These are phyloP conservation scores for Porites lobata DNA, from an alignment of 92 coral and sea anemone genomes.

Conservation along the genomic window DNA sequence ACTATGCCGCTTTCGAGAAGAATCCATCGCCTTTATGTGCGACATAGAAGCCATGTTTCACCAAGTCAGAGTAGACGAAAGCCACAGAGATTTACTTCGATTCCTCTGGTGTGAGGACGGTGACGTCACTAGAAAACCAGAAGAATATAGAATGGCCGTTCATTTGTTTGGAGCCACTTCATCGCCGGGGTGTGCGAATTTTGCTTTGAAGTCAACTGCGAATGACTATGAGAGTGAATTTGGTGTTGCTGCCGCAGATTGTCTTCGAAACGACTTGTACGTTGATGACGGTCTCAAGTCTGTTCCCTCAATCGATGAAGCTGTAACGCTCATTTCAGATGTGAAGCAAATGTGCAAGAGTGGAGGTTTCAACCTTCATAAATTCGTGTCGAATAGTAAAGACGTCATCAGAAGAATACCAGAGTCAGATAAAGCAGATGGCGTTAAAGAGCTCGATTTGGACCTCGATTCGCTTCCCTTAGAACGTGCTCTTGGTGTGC, in stretches of 20 bases:
- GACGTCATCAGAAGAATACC: no score
- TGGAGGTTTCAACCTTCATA: no score
- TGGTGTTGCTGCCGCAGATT: constrained; percentile 49
- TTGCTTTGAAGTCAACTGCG: no score
- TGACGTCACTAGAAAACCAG: constrained; percentile 36
- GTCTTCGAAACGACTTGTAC: constrained; percentile 63
- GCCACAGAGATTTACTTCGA: constrained; percentile 62
- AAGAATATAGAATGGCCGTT: constrained; percentile 52
- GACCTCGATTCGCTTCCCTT: no score
- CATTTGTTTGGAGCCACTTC: constrained; percentile 75
- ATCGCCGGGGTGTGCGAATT: no score
- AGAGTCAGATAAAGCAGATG: no score
- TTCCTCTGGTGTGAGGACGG: constrained; percentile 73
- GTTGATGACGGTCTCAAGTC: constrained; percentile 75
- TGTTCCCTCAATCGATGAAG: constrained; percentile 47
- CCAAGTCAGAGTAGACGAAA: constrained; percentile 63
- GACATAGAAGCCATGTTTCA: constrained; percentile 76
- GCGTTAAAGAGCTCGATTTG: no score
- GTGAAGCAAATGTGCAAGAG: constrained; percentile 40
- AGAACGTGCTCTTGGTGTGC: no score
- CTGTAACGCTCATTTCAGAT: constrained; percentile 39
- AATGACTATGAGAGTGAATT: constrained; percentile 47
- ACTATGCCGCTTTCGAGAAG: constrained; percentile 56
- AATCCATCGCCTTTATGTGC: constrained; percentile 62
- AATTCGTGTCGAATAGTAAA: no score